These are phyloP conservation scores for Lethrus apterus DNA, from an alignment of 1,140 invertebrate species.

Conservation along the genomic window DNA sequence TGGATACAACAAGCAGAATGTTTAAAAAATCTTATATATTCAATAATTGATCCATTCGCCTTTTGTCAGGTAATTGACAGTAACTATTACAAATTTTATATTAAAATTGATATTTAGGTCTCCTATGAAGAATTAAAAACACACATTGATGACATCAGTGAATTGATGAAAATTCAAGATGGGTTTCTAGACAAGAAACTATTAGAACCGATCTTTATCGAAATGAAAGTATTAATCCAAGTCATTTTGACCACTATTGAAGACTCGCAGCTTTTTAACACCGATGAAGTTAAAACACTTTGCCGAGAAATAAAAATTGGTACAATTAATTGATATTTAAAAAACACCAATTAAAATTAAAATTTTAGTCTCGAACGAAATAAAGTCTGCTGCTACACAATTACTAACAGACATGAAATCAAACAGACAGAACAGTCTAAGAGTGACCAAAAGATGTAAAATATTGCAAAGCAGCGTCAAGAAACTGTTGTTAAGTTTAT, in stretches of 20 bases:
- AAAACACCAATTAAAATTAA: conserved; percentile 2
- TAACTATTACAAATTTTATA: not conserved
- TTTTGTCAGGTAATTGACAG: conserved; percentile 56
- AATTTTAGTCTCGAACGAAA: conserved; percentile 5
- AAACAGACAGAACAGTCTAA: not conserved
- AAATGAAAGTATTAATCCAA: not conserved
- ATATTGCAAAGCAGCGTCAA: conserved; percentile 1
- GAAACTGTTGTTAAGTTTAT: conserved; percentile 3
- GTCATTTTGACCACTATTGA: not conserved
- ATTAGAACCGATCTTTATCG: too few species aligned
- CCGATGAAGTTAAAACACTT: not conserved
- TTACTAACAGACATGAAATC: not conserved
- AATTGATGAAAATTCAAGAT: not conserved
- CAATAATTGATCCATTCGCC: conserved; percentile 58
- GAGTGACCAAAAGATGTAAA: conserved; percentile 8
- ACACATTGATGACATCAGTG: not conserved
- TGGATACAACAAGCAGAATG: conserved; percentile 52
- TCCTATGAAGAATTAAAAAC: conserved; percentile 11
- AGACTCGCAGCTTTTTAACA: conserved; percentile 4
- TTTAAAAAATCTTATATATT: conserved; percentile 49
- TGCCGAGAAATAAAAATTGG: conserved; percentile 2
- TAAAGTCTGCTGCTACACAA: not conserved
- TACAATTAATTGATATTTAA: not conserved
- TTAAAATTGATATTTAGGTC: not conserved
- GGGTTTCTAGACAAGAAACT: too few species aligned